Evolutionary conservation across 2,888 invertebrate species (phyloP).

Genomic region (Fragum sueziense): DNA sequence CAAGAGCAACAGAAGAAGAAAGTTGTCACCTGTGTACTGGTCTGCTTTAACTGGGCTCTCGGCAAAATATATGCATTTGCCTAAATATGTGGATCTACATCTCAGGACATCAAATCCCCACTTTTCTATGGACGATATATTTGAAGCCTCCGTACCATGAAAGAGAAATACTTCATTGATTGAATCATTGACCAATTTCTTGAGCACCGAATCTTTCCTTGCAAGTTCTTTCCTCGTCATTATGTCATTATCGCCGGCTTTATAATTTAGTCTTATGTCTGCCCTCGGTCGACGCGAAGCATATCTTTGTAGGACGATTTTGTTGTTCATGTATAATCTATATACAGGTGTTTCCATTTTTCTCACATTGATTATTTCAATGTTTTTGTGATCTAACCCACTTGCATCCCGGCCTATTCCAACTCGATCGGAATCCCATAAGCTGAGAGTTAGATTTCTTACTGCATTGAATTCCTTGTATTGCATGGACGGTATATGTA

Average conservation of each 20-base stretch:
- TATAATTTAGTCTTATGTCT: not conserved
- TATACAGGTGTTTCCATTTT: not conserved
- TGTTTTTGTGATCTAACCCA: not conserved
- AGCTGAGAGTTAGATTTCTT: not conserved
- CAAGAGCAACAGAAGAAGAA: no score
- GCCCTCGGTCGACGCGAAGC: not conserved
- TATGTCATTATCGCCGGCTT: not conserved
- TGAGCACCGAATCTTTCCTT: not conserved
- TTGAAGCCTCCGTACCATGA: not conserved
- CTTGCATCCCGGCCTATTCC: not conserved
- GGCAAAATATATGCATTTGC: slow-evolving; percentile 12
- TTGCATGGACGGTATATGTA: no score
- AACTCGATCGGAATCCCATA: not conserved
- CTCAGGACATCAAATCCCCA: not conserved
- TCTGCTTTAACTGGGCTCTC: no score
- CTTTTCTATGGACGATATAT: not conserved
- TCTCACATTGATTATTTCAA: not conserved
- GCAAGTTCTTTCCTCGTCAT: not conserved
- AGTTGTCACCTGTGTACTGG: no score
- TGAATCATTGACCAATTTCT: not conserved
- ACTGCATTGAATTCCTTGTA: no score
- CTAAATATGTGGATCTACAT: not conserved
- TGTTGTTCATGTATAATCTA: not conserved
- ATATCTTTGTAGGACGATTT: no score
- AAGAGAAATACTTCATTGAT: slow-evolving; percentile 14